These are phyloP conservation scores for Lysandra coridon DNA, from an alignment of 2,888 invertebrate genomes.

Conservation along the genomic window DNA sequence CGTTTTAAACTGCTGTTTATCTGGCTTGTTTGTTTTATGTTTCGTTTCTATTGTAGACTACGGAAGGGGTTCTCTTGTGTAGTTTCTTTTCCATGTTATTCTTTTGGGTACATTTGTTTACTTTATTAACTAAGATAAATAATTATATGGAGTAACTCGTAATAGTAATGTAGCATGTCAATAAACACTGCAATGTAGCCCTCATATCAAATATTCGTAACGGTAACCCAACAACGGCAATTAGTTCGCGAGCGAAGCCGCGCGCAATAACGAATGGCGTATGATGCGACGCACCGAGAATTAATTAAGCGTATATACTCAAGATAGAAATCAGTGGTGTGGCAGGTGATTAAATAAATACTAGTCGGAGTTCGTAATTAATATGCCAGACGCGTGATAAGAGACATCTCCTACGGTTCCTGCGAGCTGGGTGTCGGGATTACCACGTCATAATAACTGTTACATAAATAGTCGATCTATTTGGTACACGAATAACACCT, in stretches of 20 bases:
- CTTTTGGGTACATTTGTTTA: not conserved
- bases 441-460: slow-evolving; percentile 64
- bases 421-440: slow-evolving; percentile 59
- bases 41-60: not conserved
- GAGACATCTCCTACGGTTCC: slow-evolving; percentile 65
- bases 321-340: slow-evolving; percentile 67
- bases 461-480: not conserved
- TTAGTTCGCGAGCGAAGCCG: slow-evolving; percentile 36
- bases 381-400: slow-evolving; percentile 75
- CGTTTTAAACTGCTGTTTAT: slow-evolving; percentile 13
- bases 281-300: slow-evolving; percentile 58
- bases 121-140: not conserved
- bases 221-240: slow-evolving; percentile 31
- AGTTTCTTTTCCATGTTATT: not conserved
- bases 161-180: not conserved
- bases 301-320: slow-evolving; percentile 67
- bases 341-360: slow-evolving; percentile 78
- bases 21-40: not conserved
- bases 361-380: slow-evolving; percentile 73
- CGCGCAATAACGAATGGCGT: slow-evolving; percentile 45
- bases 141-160: not conserved
- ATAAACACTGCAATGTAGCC: not conserved
- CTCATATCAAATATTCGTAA: slow-evolving; percentile 10
- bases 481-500: not conserved
- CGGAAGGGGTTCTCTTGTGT: not conserved